Evolutionary conservation across 2,888 invertebrate species (phyloP).

Genomic region (Ornithoptera alexandrae): DNA sequence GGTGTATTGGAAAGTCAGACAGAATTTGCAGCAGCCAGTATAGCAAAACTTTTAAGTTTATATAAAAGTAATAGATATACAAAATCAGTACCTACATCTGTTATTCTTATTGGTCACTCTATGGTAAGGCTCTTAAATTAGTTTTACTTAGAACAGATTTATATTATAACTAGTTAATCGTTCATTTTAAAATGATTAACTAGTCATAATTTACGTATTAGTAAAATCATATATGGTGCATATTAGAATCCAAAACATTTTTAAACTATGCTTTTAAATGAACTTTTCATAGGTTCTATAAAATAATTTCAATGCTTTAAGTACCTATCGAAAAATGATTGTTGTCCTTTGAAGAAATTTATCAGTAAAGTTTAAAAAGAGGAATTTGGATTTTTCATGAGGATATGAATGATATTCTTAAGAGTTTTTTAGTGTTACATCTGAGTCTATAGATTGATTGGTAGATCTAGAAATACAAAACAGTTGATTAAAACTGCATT

Average conservation of each 20-base stretch:
- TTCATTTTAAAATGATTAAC: neutral
- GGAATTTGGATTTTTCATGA: no score
- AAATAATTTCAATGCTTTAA: no score
- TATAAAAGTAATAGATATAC: constrained; percentile 80
- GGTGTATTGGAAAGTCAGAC: constrained; percentile 89
- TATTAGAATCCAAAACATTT: no score
- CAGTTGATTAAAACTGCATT: neutral
- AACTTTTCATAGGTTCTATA: no score
- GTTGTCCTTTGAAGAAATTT: no score
- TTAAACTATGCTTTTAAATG: no score
- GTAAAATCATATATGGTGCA: neutral
- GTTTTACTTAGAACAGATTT: neutral
- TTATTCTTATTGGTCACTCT: constrained; percentile 96
- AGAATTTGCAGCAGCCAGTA: constrained; percentile 84
- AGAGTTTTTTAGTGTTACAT: no score
- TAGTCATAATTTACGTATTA: neutral
- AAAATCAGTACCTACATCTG: constrained; percentile 73
- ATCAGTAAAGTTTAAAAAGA: no score
- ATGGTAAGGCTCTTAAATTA: constrained; percentile 83
- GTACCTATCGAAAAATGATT: no score
- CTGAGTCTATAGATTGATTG: no score
- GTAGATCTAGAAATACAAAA: no score
- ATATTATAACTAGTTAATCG: neutral
- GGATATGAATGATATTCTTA: no score
- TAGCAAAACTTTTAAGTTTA: constrained; percentile 86